Evolutionary conservation across 1,140 invertebrate genomes (phyloP).

Genomic region (Scaptomyza graminum): DNA sequence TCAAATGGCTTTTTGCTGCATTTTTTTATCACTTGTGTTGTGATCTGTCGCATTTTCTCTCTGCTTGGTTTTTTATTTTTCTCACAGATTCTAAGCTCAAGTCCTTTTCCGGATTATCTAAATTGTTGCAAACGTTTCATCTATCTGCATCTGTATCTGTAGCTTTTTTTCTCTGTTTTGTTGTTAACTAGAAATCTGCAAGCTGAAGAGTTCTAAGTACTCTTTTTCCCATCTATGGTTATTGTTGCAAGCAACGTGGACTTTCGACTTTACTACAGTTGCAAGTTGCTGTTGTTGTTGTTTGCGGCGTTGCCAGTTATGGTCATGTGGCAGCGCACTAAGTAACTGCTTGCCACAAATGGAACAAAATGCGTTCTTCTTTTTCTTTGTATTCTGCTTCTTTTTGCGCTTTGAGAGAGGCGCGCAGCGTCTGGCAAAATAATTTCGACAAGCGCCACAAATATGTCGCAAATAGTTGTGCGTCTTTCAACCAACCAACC

Average conservation of each 20-base stretch:
- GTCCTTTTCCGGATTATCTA: constrained; percentile 4
- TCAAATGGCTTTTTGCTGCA: too few relatives aligned
- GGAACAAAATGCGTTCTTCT: constrained; percentile 50
- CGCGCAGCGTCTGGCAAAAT: constrained; percentile 12
- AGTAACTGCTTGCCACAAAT: constrained; percentile 56
- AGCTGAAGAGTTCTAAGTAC: background rate
- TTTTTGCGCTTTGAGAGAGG: too few relatives aligned
- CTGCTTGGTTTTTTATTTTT: too few relatives aligned
- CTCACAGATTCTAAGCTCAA: too few relatives aligned
- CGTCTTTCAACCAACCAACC: constrained; percentile 5
- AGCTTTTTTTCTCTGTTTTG: background rate
- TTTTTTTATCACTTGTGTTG: constrained; percentile 7
- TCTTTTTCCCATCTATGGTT: constrained; percentile 3
- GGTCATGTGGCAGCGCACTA: constrained; percentile 34
- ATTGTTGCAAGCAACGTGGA: background rate
- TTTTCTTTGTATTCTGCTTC: too few relatives aligned
- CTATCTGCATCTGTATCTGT: too few relatives aligned
- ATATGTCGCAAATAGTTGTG: constrained; percentile 51
- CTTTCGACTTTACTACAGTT: constrained; percentile 1
- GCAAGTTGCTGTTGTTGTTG: constrained; percentile 14
- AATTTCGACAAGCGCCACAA: constrained; percentile 38
- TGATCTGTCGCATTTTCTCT: background rate
- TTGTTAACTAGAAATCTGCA: constrained; percentile 1
- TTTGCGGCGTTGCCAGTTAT: constrained; percentile 23
- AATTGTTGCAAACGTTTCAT: background rate